phyloP scores from a whole-genome alignment of 2,888 invertebrate genomes.

The Ophraella communa region DNA sequence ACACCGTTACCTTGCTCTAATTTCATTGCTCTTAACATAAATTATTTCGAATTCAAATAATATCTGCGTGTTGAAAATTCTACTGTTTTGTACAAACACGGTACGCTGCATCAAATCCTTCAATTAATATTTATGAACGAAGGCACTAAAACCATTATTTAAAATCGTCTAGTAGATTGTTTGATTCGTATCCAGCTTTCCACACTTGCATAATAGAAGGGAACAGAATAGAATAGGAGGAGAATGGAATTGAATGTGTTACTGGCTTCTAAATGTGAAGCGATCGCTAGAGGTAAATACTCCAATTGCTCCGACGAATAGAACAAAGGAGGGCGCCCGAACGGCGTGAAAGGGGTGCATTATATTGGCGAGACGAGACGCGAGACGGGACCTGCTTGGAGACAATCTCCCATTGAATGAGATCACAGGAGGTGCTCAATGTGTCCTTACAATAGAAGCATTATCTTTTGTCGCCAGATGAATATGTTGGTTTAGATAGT shows the following conservation, averaged over 20 bases:
- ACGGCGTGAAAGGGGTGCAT: constrained; percentile 56
- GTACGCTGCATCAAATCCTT: background rate
- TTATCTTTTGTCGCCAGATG: constrained; percentile 62
- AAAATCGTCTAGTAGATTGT: constrained; percentile 27
- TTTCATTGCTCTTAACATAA: too few relatives aligned
- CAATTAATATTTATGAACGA: constrained; percentile 3
- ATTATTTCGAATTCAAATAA: too few relatives aligned
- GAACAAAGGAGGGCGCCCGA: constrained; percentile 58
- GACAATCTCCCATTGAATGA: constrained; percentile 59
- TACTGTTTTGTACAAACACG: background rate
- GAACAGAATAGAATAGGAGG: constrained; percentile 26
- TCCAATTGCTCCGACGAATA: constrained; percentile 52
- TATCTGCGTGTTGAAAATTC: background rate
- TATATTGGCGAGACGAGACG: constrained; percentile 52
- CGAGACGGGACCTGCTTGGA: constrained; percentile 48
- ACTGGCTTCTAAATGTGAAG: constrained; percentile 37
- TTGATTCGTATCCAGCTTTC: constrained; percentile 27
- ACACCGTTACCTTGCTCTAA: too few relatives aligned
- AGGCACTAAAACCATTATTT: constrained; percentile 1
- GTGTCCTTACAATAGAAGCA: constrained; percentile 59
- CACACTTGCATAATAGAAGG: constrained; percentile 21
- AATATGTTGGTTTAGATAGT: constrained; percentile 57
- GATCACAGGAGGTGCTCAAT: constrained; percentile 60
- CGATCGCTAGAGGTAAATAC: constrained; percentile 52
- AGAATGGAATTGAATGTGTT: constrained; percentile 35